Evolutionary conservation across 2,113 vertebrate species (phyloP).

Genomic region (Alaudala cheleensis): DNA sequence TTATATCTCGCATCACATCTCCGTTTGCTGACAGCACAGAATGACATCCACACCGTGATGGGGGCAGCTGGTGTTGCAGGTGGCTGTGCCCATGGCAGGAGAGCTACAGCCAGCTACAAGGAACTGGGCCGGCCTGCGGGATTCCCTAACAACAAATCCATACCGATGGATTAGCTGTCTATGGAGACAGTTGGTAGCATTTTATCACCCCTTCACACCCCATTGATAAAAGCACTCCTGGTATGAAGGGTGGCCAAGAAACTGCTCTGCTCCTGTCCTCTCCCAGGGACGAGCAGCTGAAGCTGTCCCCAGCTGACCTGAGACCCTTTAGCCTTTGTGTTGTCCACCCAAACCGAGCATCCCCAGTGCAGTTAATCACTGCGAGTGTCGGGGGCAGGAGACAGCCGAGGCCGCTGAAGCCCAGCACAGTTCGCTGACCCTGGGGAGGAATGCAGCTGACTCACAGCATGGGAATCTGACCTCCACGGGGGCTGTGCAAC

Average conservation of each 20-base stretch:
- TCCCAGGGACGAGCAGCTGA: not conserved
- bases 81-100: not conserved
- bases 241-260: not conserved
- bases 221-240: not conserved
- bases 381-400: not conserved
- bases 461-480: constrained; percentile 6
- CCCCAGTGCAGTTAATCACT: not conserved
- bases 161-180: constrained; percentile 30
- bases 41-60: fast-evolving
- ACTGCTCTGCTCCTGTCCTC: not conserved
- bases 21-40: not conserved
- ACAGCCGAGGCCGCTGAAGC: fast-evolving
- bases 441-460: constrained; percentile 22
- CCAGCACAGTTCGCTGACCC: not conserved
- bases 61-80: not conserved
- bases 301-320: not conserved
- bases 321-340: not conserved
- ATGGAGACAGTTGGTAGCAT: not conserved
- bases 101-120: not conserved
- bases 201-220: not conserved
- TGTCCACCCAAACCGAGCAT: not conserved
- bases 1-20: not conserved
- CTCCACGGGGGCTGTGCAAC: not conserved
- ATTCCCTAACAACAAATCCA: constrained; percentile 4
- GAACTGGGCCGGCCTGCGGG: fast-evolving